Conservation (phyloP, 2,113 vertebrate genomes). For the Cnemophilus loriae region DNA sequence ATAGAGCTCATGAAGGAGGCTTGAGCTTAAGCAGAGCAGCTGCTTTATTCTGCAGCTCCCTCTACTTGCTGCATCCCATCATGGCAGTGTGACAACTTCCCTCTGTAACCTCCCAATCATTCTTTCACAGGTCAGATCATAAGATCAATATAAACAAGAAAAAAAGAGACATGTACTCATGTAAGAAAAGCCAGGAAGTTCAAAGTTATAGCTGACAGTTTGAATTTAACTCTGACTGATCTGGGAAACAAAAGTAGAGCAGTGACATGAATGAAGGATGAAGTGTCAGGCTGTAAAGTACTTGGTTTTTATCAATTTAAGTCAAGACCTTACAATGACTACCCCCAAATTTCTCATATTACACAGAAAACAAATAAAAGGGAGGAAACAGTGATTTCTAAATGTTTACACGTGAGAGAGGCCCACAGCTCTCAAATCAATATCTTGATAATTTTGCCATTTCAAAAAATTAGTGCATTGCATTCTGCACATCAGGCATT, state of each 20-base stretch:
- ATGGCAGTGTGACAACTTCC: neutral
- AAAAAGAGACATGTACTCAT: neutral
- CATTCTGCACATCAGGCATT: neutral
- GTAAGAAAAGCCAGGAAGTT: constrained; percentile 24
- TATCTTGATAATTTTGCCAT: neutral
- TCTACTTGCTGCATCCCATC: constrained; percentile 43
- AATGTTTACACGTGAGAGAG: neutral
- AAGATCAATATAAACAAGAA: constrained; percentile 23
- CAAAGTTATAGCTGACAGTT: constrained; percentile 2
- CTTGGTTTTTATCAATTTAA: neutral
- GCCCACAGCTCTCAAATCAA: neutral
- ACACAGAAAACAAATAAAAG: neutral
- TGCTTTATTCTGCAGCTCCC: constrained; percentile 55
- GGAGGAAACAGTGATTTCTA: neutral
- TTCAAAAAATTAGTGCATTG: neutral
- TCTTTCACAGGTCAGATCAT: neutral
- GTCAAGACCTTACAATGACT: neutral
- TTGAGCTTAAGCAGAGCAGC: neutral
- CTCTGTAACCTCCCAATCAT: neutral
- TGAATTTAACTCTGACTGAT: constrained; percentile 24
- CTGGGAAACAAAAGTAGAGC: neutral
- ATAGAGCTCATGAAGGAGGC: neutral
- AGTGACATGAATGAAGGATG: neutral
- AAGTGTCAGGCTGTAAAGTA: neutral
- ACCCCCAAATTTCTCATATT: neutral